Evolutionary conservation across 1,140 invertebrate genomes (phyloP).

Genomic region (Atopsyche davidsoni): DNA sequence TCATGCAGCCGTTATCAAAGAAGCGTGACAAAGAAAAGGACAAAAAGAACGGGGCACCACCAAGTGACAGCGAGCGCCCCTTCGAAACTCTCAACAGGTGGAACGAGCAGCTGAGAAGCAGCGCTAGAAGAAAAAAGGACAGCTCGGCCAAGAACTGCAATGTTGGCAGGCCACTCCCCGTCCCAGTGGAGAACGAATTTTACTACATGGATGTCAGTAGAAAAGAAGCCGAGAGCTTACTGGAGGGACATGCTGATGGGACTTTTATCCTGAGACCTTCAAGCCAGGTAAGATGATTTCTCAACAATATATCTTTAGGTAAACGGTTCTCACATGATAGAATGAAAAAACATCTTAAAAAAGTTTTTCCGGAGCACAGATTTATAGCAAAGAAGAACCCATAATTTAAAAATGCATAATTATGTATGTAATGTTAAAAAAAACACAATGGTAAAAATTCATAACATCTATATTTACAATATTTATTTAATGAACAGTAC

Average conservation of each 20-base stretch:
- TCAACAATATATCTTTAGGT: too few species aligned
- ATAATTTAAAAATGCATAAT: too few species aligned
- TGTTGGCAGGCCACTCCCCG: slow-evolving; percentile 42
- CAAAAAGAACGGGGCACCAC: not conserved
- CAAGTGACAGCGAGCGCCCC: slow-evolving; percentile 12
- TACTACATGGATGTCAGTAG: slow-evolving; percentile 46
- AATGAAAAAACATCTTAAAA: too few species aligned
- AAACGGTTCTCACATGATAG: too few species aligned
- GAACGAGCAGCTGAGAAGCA: slow-evolving; percentile 25
- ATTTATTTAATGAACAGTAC: too few species aligned
- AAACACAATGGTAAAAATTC: too few species aligned
- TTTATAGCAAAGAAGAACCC: too few species aligned
- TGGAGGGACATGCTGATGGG: slow-evolving; percentile 43
- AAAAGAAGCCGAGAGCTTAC: slow-evolving; percentile 39
- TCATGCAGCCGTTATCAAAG: too few species aligned
- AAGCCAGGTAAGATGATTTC: slow-evolving; percentile 44
- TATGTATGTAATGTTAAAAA: too few species aligned
- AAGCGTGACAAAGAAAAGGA: too few species aligned
- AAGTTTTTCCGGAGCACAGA: too few species aligned
- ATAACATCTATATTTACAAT: too few species aligned
- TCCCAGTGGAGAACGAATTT: slow-evolving; percentile 45
- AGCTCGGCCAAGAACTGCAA: slow-evolving; percentile 32
- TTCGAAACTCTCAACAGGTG: slow-evolving; percentile 25
- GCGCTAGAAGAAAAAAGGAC: slow-evolving; percentile 18
- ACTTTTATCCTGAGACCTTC: slow-evolving; percentile 43